These are phyloP conservation scores for Urocolius indicus DNA, from an alignment of 2,113 vertebrate species.

Conservation along the genomic window DNA sequence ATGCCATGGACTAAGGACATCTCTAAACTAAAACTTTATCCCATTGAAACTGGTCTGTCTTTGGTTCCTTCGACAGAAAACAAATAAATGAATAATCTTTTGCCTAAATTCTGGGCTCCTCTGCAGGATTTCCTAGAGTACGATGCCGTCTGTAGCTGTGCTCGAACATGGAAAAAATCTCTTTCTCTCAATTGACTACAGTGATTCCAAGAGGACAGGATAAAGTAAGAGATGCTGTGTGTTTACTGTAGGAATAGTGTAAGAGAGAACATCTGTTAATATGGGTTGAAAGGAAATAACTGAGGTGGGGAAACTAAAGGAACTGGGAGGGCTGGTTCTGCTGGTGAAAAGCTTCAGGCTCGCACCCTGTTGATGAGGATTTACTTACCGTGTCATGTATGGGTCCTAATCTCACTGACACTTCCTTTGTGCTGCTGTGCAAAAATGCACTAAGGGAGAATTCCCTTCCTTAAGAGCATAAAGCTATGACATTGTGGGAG, in stretches of 20 bases:
- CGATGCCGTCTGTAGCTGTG: not conserved
- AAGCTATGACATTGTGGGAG: not conserved
- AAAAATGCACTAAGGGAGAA: not conserved
- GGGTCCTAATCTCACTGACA: not conserved
- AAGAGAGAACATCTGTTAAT: not conserved
- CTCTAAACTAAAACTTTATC: not conserved
- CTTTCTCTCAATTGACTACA: not conserved
- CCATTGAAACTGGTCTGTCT: not conserved
- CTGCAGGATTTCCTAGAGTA: not conserved
- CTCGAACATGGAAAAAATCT: not conserved
- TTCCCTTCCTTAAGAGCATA: not conserved
- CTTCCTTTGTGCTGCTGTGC: not conserved
- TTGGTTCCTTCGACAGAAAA: not conserved
- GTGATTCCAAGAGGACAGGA: not conserved
- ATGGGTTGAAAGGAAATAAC: not conserved
- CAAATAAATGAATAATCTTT: no score
- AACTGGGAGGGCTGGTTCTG: not conserved
- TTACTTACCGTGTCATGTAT: not conserved
- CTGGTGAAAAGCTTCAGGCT: not conserved
- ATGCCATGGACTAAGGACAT: not conserved
- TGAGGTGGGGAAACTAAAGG: not conserved
- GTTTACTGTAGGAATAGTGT: not conserved
- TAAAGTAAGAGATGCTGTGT: not conserved
- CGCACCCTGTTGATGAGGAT: not conserved
- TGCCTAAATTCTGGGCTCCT: not conserved